Percentiles rank a stretch among this genome's conserved stretches.
Evolutionary conservation across 2,797 vertebrate species (phyloP).

Genomic region (Oceanodroma leucorhoa): DNA sequence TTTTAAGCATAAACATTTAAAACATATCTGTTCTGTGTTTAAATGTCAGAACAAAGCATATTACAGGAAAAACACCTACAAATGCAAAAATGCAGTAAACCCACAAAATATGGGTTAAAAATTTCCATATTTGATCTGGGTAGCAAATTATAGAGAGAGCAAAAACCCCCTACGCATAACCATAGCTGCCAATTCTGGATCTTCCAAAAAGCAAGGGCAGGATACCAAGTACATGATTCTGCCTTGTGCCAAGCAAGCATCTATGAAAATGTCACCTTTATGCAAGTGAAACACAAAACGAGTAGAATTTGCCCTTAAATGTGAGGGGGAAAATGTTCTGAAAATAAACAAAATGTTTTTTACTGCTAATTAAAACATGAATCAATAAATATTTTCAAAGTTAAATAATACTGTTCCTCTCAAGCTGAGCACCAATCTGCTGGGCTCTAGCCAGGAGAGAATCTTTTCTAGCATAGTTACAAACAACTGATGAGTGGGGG

Average conservation of each 20-base stretch:
- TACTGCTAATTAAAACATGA: conserved; percentile 75
- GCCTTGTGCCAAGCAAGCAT: conserved; percentile 70
- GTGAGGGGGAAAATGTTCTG: conserved; percentile 62
- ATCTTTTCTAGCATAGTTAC: conserved; percentile 70
- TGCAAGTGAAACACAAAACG: conserved; percentile 67
- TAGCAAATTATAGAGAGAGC: conserved; percentile 67
- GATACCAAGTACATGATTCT: conserved; percentile 72
- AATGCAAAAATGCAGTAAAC: conserved; percentile 67
- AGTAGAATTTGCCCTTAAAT: conserved; percentile 72
- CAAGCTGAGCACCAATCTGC: conserved; percentile 75
- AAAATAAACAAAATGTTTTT: conserved; percentile 77
- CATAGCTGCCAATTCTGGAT: conserved; percentile 72
- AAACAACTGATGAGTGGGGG: conserved; percentile 69
- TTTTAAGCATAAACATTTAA: conserved; percentile 53
- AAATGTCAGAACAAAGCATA: conserved; percentile 62
- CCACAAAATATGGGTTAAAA: conserved; percentile 68
- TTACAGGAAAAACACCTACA: conserved; percentile 59
- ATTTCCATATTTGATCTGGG: conserved; percentile 68
- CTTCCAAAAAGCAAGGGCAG: conserved; percentile 75
- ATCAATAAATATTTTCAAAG: conserved; percentile 77
- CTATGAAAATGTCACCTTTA: conserved; percentile 76
- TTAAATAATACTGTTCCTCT: conserved; percentile 75
- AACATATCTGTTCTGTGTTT: conserved; percentile 52
- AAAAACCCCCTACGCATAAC: conserved; percentile 63
- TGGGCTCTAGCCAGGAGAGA: conserved; percentile 68